Evolutionary conservation across 2,113 vertebrate species (phyloP), one percentile per base, ranked within the genome.

Genomic region (Gnathonemus longibarbis): DNA sequence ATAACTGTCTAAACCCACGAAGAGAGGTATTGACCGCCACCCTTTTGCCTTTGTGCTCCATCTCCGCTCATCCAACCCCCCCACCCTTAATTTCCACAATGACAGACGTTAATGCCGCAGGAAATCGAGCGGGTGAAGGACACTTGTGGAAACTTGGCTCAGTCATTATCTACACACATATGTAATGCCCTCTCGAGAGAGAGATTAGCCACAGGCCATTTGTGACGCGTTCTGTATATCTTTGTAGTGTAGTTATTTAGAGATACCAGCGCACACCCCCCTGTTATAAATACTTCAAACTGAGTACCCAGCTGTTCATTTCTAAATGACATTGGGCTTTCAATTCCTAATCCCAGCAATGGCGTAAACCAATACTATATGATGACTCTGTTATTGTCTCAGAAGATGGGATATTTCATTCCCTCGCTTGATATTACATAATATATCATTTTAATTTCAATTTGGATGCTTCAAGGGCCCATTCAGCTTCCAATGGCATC

Each of bases 81-180:
- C n/a, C n/a, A 27, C 27, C n/a, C 10, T 70, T 70, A 11, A 31
- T 27, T 70, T 70, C 62, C 62, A 70, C 62, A 27, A 27, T 70
- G 62, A 31, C 62, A 70, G 52, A 89, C 52, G 48, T 50, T 84
- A 52, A 77, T 56, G 50, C 52, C 74, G 13, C 77, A 52, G 77
- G 52, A 84, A 84, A n/a, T n/a, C 77, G 48, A 53, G 11, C 5
- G n/a, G 42, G n/a, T 83, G 58, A 89, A 45, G 62, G 58, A 39
- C 88, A 50, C 66, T 89, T 77, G 31, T 58, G 77, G 89, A 89
- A 84, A 84, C 52, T 58, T 58, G 50, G 77, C 50, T 53, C 31
- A n/a, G 48, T 49, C 21, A 35, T 48, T 74, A 31, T 27, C 39
- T 66, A 19, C 10, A 66, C 42, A 89, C 88, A 89, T 89, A 77